These are phyloP conservation scores for Etheostoma cragini DNA, from an alignment of 2,113 vertebrate genomes.

Conservation along the genomic window DNA sequence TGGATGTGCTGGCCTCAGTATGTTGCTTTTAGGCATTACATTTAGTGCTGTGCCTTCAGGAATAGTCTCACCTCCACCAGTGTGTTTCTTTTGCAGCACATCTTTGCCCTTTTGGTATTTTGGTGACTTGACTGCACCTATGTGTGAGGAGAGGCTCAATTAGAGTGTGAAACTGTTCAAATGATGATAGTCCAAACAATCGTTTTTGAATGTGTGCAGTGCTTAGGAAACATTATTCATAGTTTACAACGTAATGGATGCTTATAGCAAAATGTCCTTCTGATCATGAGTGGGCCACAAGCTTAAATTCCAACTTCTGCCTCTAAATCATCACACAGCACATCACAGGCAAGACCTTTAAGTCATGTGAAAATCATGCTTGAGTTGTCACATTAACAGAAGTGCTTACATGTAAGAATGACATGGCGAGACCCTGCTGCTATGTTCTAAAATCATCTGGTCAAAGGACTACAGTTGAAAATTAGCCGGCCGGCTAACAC, in stretches of 20 bases:
- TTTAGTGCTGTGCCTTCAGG: conserved; percentile 22
- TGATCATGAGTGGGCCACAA: not conserved
- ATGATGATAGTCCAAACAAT: not conserved
- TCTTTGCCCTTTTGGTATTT: conserved; percentile 49
- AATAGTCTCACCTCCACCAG: conserved; percentile 29
- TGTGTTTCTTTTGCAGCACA: conserved; percentile 10
- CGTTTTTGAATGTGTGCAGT: not conserved
- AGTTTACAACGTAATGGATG: not conserved
- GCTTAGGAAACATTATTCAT: not conserved
- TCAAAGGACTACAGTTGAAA: too few species aligned
- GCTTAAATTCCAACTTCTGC: not conserved
- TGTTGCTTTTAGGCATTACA: conserved; percentile 18
- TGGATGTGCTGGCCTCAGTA: not conserved
- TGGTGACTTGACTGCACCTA: conserved; percentile 40
- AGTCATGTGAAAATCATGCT: not conserved
- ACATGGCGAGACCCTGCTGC: too few species aligned
- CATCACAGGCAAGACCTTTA: not conserved
- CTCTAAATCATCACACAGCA: not conserved
- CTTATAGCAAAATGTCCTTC: not conserved
- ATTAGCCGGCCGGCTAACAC: too few species aligned
- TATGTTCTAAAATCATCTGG: too few species aligned
- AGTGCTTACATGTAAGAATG: conserved; percentile 1
- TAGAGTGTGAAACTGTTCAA: conserved; percentile 27
- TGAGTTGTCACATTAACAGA: conserved; percentile 16
- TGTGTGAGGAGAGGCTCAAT: conserved; percentile 22